These are phyloP conservation scores for Lerista edwardsae DNA, from an alignment of 2,797 vertebrate species.

Conservation along the genomic window DNA sequence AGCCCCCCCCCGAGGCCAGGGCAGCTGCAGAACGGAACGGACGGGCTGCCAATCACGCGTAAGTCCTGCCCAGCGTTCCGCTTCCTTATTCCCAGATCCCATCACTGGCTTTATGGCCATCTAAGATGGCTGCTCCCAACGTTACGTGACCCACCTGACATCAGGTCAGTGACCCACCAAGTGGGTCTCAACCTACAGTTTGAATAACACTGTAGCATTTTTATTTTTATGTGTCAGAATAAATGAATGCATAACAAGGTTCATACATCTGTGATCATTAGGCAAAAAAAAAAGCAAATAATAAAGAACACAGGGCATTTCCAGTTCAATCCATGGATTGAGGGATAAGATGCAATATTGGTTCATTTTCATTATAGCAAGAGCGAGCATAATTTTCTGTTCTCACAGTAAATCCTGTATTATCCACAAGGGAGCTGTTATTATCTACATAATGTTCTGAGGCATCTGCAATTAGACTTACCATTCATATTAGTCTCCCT, in stretches of 20 bases:
- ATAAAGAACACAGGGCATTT: slow-evolving; percentile 50
- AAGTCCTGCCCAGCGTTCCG: too few species aligned
- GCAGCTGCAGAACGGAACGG: too few species aligned
- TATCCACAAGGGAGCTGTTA: slow-evolving; percentile 60
- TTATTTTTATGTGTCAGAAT: too few species aligned
- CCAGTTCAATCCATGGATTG: slow-evolving; percentile 38
- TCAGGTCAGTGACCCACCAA: too few species aligned
- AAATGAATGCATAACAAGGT: slow-evolving; percentile 15
- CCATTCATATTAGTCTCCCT: slow-evolving; percentile 69
- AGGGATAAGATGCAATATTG: slow-evolving; percentile 49
- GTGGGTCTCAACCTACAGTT: too few species aligned
- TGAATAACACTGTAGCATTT: too few species aligned
- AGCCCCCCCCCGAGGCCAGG: too few species aligned
- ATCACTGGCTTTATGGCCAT: too few species aligned
- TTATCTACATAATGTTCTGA: slow-evolving; percentile 72
- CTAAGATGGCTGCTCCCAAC: too few species aligned
- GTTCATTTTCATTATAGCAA: slow-evolving; percentile 60
- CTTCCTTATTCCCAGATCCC: too few species aligned
- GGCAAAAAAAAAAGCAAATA: slow-evolving; percentile 61
- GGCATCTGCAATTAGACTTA: slow-evolving; percentile 68
- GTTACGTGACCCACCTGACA: too few species aligned
- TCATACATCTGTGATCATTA: slow-evolving; percentile 30
- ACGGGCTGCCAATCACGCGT: too few species aligned
- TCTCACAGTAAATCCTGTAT: slow-evolving; percentile 59
- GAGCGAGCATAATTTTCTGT: slow-evolving; percentile 68